Conservation (phyloP, 2,797 vertebrate species). For the Tragelaphus oryx region DNA sequence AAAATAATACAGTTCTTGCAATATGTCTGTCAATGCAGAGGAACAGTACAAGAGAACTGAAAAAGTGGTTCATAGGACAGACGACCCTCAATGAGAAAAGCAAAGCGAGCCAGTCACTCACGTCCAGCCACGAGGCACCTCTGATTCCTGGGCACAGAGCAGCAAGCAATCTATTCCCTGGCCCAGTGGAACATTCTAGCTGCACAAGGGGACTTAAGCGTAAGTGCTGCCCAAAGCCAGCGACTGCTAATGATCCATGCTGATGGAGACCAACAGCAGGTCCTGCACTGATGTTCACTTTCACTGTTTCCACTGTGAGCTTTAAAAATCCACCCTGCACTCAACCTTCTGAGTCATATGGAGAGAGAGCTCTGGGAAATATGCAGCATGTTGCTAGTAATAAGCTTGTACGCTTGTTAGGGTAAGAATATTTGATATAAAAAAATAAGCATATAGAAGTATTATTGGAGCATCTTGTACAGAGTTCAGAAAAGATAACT, state of each 20-base stretch:
- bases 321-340: slow-evolving; percentile 9
- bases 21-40: background rate
- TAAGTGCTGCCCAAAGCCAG: background rate
- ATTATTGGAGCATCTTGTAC: background rate
- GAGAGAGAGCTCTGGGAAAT: background rate
- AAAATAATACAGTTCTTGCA: background rate
- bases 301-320: background rate
- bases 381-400: background rate
- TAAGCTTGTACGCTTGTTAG: background rate
- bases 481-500: background rate
- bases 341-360: background rate
- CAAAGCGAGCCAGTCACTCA: background rate
- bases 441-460: background rate
- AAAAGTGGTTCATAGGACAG: background rate
- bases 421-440: background rate
- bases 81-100: background rate
- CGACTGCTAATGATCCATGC: rapidly evolving
- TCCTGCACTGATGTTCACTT: background rate
- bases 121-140: background rate
- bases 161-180: rapidly evolving
- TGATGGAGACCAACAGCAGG: background rate
- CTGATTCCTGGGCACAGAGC: background rate
- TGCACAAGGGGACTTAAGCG: background rate
- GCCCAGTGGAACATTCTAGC: background rate
- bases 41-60: background rate